Evolutionary conservation across 2,888 invertebrate genomes (phyloP).

Genomic region (Lepetodrilus schrolli): DNA sequence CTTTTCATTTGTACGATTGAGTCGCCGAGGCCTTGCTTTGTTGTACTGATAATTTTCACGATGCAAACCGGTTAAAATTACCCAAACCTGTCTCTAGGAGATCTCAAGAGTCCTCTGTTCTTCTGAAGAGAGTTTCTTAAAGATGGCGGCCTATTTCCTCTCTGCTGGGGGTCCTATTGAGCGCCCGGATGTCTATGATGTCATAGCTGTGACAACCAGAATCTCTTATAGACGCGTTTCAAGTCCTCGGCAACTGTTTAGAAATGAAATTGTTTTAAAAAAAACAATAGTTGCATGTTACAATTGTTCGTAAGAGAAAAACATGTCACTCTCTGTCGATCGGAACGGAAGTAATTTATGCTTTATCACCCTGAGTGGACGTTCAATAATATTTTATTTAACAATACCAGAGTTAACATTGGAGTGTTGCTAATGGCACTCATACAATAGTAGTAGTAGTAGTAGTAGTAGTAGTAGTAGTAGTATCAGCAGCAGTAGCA

Average conservation of each 20-base stretch:
- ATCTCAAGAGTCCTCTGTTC: background rate
- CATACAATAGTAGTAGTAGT: too few species aligned
- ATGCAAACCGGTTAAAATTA: slow-evolving; percentile 17
- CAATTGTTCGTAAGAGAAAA: background rate
- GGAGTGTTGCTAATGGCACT: too few species aligned
- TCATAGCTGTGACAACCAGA: background rate
- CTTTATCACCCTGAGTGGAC: too few species aligned
- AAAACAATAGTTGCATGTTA: background rate
- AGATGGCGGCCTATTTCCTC: slow-evolving; percentile 24
- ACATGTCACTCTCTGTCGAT: background rate
- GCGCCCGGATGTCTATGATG: background rate
- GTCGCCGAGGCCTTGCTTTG: slow-evolving; percentile 5
- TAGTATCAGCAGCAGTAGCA: too few species aligned
- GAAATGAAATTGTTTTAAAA: background rate
- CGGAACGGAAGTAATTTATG: too few species aligned
- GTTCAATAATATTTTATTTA: too few species aligned
- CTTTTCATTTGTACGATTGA: background rate
- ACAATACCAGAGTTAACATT: too few species aligned
- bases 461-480: too few species aligned
- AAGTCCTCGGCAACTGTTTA: background rate
- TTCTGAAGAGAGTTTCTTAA: background rate
- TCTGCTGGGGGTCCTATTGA: slow-evolving; percentile 8
- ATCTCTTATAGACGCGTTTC: background rate
- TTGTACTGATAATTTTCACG: background rate
- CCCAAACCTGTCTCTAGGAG: slow-evolving; percentile 20